Evolutionary conservation across 2,113 vertebrate species (phyloP).

Genomic region (Ictidomys tridecemlineatus): DNA sequence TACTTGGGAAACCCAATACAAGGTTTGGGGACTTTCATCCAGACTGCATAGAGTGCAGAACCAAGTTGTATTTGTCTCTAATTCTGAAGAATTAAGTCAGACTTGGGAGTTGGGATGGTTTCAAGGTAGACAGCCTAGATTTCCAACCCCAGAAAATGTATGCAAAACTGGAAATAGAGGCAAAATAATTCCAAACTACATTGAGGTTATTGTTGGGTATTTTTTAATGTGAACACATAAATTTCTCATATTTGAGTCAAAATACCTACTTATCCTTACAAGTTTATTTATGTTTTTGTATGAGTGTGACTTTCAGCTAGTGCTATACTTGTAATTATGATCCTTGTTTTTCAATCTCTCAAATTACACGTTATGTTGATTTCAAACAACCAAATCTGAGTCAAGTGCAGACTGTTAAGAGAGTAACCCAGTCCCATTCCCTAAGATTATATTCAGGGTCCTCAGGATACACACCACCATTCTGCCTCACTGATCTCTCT

Average conservation of each 20-base stretch:
- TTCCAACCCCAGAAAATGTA: not conserved
- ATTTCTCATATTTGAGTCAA: conserved; percentile 29
- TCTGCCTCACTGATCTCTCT: not conserved
- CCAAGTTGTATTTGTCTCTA: not conserved
- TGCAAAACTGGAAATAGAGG: not conserved
- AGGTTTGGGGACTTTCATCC: not conserved
- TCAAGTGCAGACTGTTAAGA: conserved; percentile 32
- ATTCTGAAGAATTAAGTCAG: conserved; percentile 9
- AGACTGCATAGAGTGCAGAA: not conserved
- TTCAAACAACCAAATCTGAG: conserved; percentile 12
- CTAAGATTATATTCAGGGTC: not conserved
- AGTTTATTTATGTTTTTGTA: not conserved
- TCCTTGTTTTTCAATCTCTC: conserved; percentile 25
- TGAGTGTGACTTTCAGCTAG: not conserved
- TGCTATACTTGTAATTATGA: not conserved
- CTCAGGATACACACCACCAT: not conserved
- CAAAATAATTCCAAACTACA: not conserved
- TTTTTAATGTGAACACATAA: conserved; percentile 46
- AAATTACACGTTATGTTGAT: not conserved
- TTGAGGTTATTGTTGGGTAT: not conserved
- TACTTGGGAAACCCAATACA: not conserved
- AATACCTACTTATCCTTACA: conserved; percentile 29
- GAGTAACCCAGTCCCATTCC: not conserved
- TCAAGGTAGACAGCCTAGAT: not conserved
- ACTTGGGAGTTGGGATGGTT: not conserved